Conservation (phyloP, 64 coral and sea anemone genomes). For the Trachythela sp. region DNA sequence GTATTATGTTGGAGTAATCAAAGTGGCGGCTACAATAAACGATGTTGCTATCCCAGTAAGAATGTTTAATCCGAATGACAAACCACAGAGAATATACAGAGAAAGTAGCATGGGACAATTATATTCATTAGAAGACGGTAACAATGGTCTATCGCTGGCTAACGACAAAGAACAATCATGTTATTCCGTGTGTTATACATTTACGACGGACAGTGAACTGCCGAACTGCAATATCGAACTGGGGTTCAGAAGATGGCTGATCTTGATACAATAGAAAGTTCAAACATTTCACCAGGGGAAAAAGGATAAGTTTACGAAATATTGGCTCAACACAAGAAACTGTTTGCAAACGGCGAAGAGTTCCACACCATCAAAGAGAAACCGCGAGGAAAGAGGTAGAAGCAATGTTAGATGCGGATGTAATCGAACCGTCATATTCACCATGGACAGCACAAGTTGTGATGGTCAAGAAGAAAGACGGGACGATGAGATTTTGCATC, state of each 20-base stretch:
- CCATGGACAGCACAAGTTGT: slow-evolving; percentile 32
- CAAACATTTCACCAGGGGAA: not conserved
- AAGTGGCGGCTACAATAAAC: not conserved
- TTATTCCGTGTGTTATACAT: not conserved
- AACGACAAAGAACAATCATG: not conserved
- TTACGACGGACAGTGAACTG: not conserved
- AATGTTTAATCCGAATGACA: slow-evolving; percentile 9
- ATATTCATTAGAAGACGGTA: not conserved
- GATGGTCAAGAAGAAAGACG: slow-evolving; percentile 28
- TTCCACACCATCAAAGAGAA: not conserved
- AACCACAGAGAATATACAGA: not conserved
- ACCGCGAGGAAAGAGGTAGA: not conserved
- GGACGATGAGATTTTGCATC: not conserved
- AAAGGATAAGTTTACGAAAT: not conserved
- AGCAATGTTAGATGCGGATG: not conserved
- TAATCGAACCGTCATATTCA: not conserved
- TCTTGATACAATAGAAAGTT: not conserved
- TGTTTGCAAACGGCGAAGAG: not conserved
- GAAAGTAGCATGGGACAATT: not conserved
- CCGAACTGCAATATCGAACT: too few species aligned
- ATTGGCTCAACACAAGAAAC: not conserved
- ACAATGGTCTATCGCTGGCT: too few species aligned
- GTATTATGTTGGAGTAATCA: not conserved
- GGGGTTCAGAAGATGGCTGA: not conserved
- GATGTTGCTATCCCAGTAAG: not conserved